Percentiles rank a stretch among this genome's conserved stretches.
phyloP scores from a whole-genome alignment of 2,888 invertebrate genomes.

The Hypsopygia costalis region DNA sequence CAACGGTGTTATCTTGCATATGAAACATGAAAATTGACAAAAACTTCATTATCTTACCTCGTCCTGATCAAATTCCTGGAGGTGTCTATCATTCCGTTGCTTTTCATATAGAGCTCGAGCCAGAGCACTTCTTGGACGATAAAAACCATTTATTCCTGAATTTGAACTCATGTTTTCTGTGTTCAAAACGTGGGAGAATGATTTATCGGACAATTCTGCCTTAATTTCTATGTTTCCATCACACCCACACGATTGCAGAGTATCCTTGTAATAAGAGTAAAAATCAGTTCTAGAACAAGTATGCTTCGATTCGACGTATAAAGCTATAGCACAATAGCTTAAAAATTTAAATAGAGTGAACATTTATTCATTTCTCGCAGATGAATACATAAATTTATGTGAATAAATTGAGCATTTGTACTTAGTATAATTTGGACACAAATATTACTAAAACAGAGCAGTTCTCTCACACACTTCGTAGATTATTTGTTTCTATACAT shows the following conservation, averaged over 20 bases:
- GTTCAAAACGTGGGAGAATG: conserved; percentile 13
- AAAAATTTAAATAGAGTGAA: conserved; percentile 23
- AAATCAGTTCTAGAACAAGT: conserved; percentile 39
- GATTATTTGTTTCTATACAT: too few species aligned
- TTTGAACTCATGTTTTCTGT: conserved; percentile 5
- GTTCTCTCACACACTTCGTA: too few species aligned
- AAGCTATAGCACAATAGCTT: conserved; percentile 26
- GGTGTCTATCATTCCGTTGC: conserved; percentile 84
- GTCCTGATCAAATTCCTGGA: conserved; percentile 84
- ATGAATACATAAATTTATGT: neutral
- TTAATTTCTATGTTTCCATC: conserved; percentile 26
- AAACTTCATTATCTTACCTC: conserved; percentile 76
- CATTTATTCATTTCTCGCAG: conserved; percentile 33
- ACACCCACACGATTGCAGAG: conserved; percentile 37
- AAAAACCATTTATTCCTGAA: conserved; percentile 61
- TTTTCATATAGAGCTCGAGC: conserved; percentile 87
- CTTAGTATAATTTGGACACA: too few species aligned
- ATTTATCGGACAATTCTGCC: neutral
- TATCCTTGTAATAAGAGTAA: conserved; percentile 47
- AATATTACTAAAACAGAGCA: too few species aligned
- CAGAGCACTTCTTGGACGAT: conserved; percentile 85
- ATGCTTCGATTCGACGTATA: conserved; percentile 25
- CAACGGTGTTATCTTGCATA: too few species aligned
- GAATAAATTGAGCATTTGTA: neutral
- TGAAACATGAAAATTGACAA: too few species aligned